phyloP scores from a whole-genome alignment of 2,888 invertebrate species.

The Drosophila prolongata region DNA sequence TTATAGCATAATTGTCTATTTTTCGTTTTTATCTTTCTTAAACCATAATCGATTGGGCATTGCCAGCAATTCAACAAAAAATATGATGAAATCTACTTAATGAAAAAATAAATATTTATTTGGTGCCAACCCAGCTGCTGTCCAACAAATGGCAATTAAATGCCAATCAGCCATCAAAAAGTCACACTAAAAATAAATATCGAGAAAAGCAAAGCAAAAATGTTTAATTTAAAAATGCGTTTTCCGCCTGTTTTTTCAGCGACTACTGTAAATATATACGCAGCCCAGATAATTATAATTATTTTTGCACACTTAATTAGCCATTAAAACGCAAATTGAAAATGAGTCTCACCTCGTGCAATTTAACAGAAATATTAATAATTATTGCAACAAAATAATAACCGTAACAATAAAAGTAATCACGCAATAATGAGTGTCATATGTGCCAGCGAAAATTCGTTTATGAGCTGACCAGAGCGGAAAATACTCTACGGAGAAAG shows the following conservation, averaged over 20 bases:
- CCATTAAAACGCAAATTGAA: constrained; percentile 78
- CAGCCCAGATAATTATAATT: constrained; percentile 71
- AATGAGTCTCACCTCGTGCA: constrained; percentile 38
- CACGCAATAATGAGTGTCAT: constrained; percentile 67
- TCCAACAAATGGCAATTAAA: constrained; percentile 70
- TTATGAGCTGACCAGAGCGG: not conserved
- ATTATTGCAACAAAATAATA: constrained; percentile 67
- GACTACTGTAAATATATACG: constrained; percentile 55
- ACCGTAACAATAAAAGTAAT: constrained; percentile 61
- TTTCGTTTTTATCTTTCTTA: not conserved
- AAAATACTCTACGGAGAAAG: not conserved
- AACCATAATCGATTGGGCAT: constrained; percentile 9
- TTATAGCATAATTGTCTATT: not conserved
- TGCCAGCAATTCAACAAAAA: constrained; percentile 5
- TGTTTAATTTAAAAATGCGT: constrained; percentile 43
- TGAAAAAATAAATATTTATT: constrained; percentile 22
- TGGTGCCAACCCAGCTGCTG: constrained; percentile 49
- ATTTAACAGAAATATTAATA: constrained; percentile 60
- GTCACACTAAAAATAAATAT: constrained; percentile 41
- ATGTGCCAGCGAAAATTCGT: constrained; percentile 43
- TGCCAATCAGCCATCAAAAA: constrained; percentile 72
- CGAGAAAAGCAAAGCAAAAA: constrained; percentile 22
- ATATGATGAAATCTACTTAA: constrained; percentile 4
- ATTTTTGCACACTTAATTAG: constrained; percentile 81
- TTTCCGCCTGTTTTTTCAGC: constrained; percentile 35